Base-by-base conservation (phyloP, 2,888 invertebrate genomes). In the Tolmerus cingulatus region DNA sequence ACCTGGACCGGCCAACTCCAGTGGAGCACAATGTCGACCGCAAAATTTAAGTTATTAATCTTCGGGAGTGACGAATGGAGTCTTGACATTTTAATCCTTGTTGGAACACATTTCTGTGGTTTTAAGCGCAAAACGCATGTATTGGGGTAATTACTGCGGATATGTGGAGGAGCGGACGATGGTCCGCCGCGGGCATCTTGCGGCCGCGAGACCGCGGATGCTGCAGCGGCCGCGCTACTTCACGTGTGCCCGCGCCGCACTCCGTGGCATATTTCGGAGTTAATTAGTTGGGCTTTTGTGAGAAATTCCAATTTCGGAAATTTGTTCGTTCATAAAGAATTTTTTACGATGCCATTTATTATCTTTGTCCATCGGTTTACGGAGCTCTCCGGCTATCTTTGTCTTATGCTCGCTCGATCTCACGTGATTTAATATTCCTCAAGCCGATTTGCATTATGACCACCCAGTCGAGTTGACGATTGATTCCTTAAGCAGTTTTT, bases 21-120 rank as follows among this genome's bases (percentile, higher is more conserved):
- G 55, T 57, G 27, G 86, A 66, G 40, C 87, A 87, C 86, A 88
- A 87, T 87, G 86, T 87, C 85, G 87, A 88, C 89, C 88, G 87
- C 88, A 89, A 89, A 87, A 87, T 89, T 87, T 55, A 87, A 87
- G 87, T 88, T 89, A 89, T 89, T 89, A 89, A 89, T 88, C 89
- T 89, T 88, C 85, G 82, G 87, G 89, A 89, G 89, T 90, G 89
- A 90, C 89, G 89, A 90, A 90, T 89, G 89, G 89, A 89, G 89
- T 90, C 89, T 89, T 90, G 90, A 90, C 90, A 89, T 90, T 89
- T 90, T 90, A 90, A 90, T 90, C 90, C 90, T 90, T 89, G 89
- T 89, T 89, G 88, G 78, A 89, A 89, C 88, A 89, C 89, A 90
- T 90, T 90, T 89, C 88, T 89, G 89, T 87, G 90, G 89, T 89